Conservation (phyloP, 2,888 invertebrate species). For the Thera britannica region DNA sequence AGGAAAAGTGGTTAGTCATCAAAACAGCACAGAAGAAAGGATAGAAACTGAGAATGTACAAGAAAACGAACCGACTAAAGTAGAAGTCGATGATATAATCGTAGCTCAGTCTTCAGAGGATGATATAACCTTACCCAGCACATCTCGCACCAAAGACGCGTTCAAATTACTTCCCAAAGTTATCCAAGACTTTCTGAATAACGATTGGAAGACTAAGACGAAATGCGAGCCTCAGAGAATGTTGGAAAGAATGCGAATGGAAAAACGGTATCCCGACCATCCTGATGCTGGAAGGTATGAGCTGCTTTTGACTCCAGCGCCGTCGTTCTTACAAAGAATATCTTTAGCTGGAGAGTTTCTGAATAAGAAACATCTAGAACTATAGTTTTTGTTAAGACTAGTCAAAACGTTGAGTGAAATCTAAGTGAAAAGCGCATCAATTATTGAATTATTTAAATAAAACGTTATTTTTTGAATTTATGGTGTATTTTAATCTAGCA, state of each 20-base stretch:
- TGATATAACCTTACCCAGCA: constrained; percentile 64
- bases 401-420: constrained; percentile 9
- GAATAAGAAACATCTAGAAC: constrained; percentile 71
- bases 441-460: constrained; percentile 14
- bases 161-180: constrained; percentile 82
- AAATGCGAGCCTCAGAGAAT: constrained; percentile 90
- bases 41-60: constrained; percentile 13
- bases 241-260: constrained; percentile 88
- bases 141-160: constrained; percentile 64
- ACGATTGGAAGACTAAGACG: constrained; percentile 76
- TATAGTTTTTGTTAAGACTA: constrained; percentile 46
- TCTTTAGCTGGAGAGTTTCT: constrained; percentile 92
- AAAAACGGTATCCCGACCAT: constrained; percentile 84
- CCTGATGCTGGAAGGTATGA: constrained; percentile 87
- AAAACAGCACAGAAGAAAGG: constrained; percentile 53
- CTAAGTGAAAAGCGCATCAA: constrained; percentile 5
- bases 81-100: constrained; percentile 76
- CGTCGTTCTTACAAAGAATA: constrained; percentile 91
- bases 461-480: background rate
- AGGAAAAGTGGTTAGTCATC: constrained; percentile 64
- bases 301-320: constrained; percentile 91
- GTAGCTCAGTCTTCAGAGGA: constrained; percentile 55
- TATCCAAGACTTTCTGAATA: constrained; percentile 83
- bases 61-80: constrained; percentile 39
- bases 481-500: constrained; percentile 9